Conservation (phyloP, 1,140 invertebrate species). For the Philaenus spumarius region DNA sequence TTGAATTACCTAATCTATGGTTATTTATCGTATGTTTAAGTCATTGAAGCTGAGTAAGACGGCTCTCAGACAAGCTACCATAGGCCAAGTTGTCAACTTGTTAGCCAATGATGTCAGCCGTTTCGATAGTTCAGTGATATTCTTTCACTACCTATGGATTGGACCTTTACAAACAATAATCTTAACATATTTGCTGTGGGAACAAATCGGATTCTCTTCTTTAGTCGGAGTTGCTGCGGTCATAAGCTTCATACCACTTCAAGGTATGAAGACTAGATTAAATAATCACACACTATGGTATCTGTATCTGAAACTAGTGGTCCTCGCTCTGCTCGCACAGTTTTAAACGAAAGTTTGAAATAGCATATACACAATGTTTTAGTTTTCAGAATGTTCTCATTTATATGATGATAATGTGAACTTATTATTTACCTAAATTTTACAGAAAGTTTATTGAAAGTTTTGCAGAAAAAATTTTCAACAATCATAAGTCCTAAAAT, state of each 20-base stretch:
- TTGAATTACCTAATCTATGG: not conserved
- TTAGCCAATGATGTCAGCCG: slow-evolving; percentile 71
- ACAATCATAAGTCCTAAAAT: too few relatives aligned
- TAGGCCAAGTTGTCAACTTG: slow-evolving; percentile 79
- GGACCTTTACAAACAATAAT: slow-evolving; percentile 57
- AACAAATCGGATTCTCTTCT: slow-evolving; percentile 54
- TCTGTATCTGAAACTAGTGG: not conserved
- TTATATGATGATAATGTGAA: not conserved
- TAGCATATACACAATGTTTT: not conserved
- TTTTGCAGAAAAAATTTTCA: slow-evolving; percentile 11
- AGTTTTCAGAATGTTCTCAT: not conserved
- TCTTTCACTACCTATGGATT: slow-evolving; percentile 55
- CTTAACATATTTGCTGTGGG: slow-evolving; percentile 55
- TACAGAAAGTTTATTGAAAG: not conserved
- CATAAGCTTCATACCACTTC: slow-evolving; percentile 63
- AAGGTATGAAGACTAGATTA: slow-evolving; percentile 44
- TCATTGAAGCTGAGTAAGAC: slow-evolving; percentile 52
- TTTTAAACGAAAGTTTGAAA: not conserved
- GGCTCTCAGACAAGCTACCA: slow-evolving; percentile 66
- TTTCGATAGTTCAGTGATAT: slow-evolving; percentile 52
- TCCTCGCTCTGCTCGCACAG: not conserved
- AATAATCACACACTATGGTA: not conserved
- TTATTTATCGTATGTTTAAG: slow-evolving; percentile 36
- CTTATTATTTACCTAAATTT: slow-evolving; percentile 11
- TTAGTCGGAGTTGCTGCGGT: slow-evolving; percentile 61